These are phyloP conservation scores for Drosophila lowei DNA, from an alignment of 1,140 invertebrate species.

Conservation along the genomic window DNA sequence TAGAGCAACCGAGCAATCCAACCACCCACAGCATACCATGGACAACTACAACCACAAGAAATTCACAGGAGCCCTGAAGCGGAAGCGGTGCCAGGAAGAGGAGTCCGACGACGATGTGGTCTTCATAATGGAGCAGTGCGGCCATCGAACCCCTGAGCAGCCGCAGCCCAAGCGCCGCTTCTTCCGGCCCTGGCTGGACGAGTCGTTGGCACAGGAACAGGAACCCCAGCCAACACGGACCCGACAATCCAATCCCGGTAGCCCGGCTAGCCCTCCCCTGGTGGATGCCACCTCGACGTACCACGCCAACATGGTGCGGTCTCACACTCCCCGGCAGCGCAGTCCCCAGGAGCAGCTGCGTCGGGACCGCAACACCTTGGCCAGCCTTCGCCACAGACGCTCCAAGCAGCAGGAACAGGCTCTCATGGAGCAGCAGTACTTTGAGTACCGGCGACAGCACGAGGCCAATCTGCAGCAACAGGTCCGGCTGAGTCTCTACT, in stretches of 20 bases:
- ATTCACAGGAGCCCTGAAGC: constrained; percentile 55
- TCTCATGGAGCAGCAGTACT: constrained; percentile 53
- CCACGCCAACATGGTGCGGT: constrained; percentile 59
- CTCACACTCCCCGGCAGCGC: constrained; percentile 38
- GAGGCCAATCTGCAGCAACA: constrained; percentile 55
- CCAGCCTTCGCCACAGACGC: constrained; percentile 53
- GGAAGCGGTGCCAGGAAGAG: constrained; percentile 53
- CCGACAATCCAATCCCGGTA: no score
- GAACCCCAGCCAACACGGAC: constrained; percentile 10
- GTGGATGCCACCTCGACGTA: constrained; percentile 30
- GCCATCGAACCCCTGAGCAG: constrained; percentile 29
- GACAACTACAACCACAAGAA: constrained; percentile 63
- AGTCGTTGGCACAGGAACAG: constrained; percentile 3
- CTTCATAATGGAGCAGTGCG: constrained; percentile 48
- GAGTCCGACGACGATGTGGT: constrained; percentile 62
- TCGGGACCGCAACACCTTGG: constrained; percentile 58
- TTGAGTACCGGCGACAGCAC: constrained; percentile 40
- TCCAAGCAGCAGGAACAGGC: constrained; percentile 49
- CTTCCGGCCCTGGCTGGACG: constrained; percentile 64
- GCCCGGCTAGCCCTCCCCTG: constrained; percentile 3
- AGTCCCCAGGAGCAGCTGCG: constrained; percentile 61
- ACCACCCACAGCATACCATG: constrained; percentile 27
- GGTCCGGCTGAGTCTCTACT: constrained; percentile 61
- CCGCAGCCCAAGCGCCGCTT: constrained; percentile 51
- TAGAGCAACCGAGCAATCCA: background rate